A percentile compares a stretch with the other conserved stretches of the same genome.
These are phyloP conservation scores for Callaeas wilsoni DNA, from an alignment of 2,113 vertebrate species.

Conservation along the genomic window DNA sequence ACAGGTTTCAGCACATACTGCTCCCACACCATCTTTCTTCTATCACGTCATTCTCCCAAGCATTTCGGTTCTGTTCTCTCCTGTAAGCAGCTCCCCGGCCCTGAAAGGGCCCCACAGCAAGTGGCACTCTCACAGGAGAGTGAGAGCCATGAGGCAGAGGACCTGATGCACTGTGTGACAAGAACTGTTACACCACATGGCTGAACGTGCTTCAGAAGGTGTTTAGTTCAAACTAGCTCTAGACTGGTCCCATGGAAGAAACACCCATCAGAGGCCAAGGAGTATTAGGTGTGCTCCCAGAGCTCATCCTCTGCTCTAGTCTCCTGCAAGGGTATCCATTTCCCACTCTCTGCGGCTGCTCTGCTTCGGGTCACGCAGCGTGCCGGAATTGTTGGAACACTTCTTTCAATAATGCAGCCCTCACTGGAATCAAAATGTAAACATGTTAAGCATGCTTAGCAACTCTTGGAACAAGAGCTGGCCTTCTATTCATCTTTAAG, in stretches of 20 bases:
- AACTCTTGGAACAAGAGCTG: neutral
- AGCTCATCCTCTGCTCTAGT: neutral
- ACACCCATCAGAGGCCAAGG: neutral
- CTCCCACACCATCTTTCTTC: neutral
- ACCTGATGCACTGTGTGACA: too few relatives aligned
- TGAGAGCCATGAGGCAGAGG: neutral
- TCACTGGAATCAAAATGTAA: neutral
- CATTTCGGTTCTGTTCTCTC: neutral
- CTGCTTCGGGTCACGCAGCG: neutral
- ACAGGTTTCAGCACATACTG: neutral
- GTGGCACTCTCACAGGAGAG: neutral
- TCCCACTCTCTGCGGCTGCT: neutral
- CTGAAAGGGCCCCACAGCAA: neutral
- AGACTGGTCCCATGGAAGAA: neutral
- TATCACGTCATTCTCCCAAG: neutral
- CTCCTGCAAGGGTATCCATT: neutral
- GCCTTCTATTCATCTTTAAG: neutral
- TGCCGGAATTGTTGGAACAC: neutral
- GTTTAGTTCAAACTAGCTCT: neutral
- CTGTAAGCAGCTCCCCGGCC: neutral
- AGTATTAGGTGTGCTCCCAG: neutral
- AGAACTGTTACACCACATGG: neutral
- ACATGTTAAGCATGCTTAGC: fast-evolving
- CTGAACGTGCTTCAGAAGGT: neutral
- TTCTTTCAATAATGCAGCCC: neutral